phyloP scores from a whole-genome alignment of 2,888 invertebrate genomes.

The Teinopalpus imperialis region DNA sequence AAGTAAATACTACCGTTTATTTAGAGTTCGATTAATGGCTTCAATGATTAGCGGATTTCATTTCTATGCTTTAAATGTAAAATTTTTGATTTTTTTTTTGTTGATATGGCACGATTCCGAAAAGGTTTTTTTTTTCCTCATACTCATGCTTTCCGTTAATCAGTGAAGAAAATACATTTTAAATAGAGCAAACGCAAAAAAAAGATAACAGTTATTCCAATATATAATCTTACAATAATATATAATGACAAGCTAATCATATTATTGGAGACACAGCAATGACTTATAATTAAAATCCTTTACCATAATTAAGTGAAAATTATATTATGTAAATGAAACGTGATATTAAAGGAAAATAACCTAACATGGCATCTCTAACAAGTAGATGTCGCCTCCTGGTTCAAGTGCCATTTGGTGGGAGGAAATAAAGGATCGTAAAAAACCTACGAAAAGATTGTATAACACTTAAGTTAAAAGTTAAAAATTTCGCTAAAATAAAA shows the following conservation, averaged over 20 bases:
- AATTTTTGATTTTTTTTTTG: constrained; percentile 34
- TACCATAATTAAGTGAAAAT: constrained; percentile 62
- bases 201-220: constrained; percentile 43
- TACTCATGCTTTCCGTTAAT: constrained; percentile 46
- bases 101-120: constrained; percentile 46
- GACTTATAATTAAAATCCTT: constrained; percentile 65
- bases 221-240: constrained; percentile 58
- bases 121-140: constrained; percentile 31
- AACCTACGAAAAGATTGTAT: constrained; percentile 77
- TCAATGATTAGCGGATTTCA: constrained; percentile 58
- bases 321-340: constrained; percentile 54
- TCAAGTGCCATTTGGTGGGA: constrained; percentile 77
- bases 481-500: constrained; percentile 82
- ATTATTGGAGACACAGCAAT: constrained; percentile 82
- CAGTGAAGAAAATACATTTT: constrained; percentile 47
- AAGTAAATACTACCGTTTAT: constrained; percentile 27
- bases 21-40: constrained; percentile 33
- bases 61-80: constrained; percentile 32
- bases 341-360: constrained; percentile 59
- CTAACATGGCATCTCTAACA: constrained; percentile 64
- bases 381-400: constrained; percentile 31
- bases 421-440: constrained; percentile 73
- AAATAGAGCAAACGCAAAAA: constrained; percentile 45
- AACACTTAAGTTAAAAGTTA: constrained; percentile 77
- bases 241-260: constrained; percentile 70